These are phyloP conservation scores for Poecilia wingei DNA, from an alignment of 2,797 vertebrate species.

Conservation along the genomic window DNA sequence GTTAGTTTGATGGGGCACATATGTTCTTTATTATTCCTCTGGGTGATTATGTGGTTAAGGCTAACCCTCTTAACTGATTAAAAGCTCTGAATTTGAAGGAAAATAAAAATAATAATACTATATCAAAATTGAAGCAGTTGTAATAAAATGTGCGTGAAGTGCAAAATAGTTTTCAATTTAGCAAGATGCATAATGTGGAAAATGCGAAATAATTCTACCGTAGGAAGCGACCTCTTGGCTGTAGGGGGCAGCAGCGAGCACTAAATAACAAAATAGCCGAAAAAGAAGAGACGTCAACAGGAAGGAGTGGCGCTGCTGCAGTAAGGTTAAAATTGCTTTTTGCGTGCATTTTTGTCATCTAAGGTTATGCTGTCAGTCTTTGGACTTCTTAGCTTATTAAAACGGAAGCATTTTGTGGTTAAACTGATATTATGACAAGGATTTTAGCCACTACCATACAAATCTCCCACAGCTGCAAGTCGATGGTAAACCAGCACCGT, in stretches of 20 bases:
- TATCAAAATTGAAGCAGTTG: not conserved
- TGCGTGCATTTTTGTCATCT: not conserved
- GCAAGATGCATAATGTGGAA: not conserved
- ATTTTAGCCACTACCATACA: not conserved
- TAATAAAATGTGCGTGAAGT: not conserved
- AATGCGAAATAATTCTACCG: not conserved
- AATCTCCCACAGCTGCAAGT: not conserved
- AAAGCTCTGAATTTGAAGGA: not conserved
- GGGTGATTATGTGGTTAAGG: conserved; percentile 70
- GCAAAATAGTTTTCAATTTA: not conserved
- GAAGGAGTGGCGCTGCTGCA: conserved; percentile 18
- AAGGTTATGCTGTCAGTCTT: not conserved
- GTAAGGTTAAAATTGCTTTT: conserved; percentile 23
- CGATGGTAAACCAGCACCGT: not conserved
- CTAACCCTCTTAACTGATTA: conserved; percentile 78
- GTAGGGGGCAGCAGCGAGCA: conserved; percentile 37
- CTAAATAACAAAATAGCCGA: not conserved
- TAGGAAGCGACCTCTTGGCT: not conserved
- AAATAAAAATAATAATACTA: conserved; percentile 13
- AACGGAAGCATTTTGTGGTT: not conserved
- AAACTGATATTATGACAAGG: not conserved
- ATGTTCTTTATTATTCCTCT: conserved; percentile 69
- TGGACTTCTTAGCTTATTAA: not conserved
- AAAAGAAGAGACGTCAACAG: conserved; percentile 52
- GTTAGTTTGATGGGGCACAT: conserved; percentile 70